phyloP scores from a whole-genome alignment of 2,888 invertebrate species.

The Brachyopa scutellaris region DNA sequence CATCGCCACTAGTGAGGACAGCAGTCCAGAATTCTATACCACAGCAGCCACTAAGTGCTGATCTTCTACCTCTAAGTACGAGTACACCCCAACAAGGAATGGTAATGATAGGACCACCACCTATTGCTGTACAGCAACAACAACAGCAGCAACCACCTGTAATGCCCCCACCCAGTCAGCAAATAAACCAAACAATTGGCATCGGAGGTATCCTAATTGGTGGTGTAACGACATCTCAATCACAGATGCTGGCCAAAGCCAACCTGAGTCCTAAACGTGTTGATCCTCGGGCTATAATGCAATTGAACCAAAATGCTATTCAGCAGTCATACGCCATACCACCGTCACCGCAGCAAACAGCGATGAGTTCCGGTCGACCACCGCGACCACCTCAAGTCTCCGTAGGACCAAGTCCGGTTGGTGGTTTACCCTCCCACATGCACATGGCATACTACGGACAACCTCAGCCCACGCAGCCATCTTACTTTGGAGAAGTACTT shows the following conservation, averaged over 20 bases:
- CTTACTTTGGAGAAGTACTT: slow-evolving; percentile 80
- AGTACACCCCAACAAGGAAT: slow-evolving; percentile 49
- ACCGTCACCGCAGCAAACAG: slow-evolving; percentile 76
- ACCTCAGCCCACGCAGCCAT: slow-evolving; percentile 76
- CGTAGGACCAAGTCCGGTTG: slow-evolving; percentile 70
- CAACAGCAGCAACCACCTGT: slow-evolving; percentile 74
- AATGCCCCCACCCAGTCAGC: slow-evolving; percentile 51
- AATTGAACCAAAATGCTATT: slow-evolving; percentile 70
- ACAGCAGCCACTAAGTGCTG: slow-evolving; percentile 76
- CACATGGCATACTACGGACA: slow-evolving; percentile 80
- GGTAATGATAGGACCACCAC: slow-evolving; percentile 64
- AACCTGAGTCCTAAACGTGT: slow-evolving; percentile 68
- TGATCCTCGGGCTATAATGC: slow-evolving; percentile 67
- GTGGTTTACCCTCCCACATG: slow-evolving; percentile 75
- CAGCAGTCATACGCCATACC: slow-evolving; percentile 74
- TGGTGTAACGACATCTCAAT: slow-evolving; percentile 36
- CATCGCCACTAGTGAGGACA: slow-evolving; percentile 76
- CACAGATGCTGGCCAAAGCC: slow-evolving; percentile 60
- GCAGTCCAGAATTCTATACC: slow-evolving; percentile 74
- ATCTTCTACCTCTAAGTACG: slow-evolving; percentile 80
- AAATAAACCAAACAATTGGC: slow-evolving; percentile 63
- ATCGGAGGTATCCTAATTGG: slow-evolving; percentile 65
- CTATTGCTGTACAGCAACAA: slow-evolving; percentile 73
- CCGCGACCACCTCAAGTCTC: slow-evolving; percentile 73
- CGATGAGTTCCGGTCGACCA: slow-evolving; percentile 76